Evolutionary conservation across 2,113 vertebrate species (phyloP).

Genomic region (Gadus chalcogrammus): DNA sequence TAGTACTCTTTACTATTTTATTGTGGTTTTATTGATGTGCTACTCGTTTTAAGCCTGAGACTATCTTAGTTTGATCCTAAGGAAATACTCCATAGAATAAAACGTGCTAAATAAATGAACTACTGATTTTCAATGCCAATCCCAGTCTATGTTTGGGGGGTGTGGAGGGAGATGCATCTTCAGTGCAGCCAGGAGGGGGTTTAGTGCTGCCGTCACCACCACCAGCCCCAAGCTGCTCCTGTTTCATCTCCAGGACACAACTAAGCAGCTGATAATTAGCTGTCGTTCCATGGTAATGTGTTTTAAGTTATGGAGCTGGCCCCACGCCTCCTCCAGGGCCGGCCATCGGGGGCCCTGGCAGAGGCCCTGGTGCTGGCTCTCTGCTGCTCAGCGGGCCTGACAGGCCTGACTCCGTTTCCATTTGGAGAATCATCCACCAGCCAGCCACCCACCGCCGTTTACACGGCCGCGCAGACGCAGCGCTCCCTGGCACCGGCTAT

Average conservation of each 20-base stretch:
- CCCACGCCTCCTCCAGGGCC: conserved; percentile 36
- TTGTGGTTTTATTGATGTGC: too few relatives aligned
- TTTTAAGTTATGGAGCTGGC: conserved; percentile 64
- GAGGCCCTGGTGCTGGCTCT: conserved; percentile 44
- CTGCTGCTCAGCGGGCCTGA: conserved; percentile 51
- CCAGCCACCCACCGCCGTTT: conserved; percentile 29
- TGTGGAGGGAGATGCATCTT: too few relatives aligned
- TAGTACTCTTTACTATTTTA: too few relatives aligned
- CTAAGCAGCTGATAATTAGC: conserved; percentile 61
- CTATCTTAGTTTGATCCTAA: too few relatives aligned
- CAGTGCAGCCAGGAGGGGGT: not conserved
- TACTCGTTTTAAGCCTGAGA: too few relatives aligned
- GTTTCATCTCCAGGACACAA: conserved; percentile 52
- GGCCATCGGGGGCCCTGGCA: conserved; percentile 47
- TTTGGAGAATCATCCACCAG: conserved; percentile 44
- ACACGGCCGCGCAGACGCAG: conserved; percentile 36
- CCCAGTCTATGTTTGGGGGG: too few relatives aligned
- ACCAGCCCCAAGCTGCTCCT: conserved; percentile 44
- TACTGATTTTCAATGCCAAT: too few relatives aligned
- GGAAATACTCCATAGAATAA: too few relatives aligned
- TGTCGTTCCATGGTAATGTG: conserved; percentile 61
- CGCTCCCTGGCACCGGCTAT: conserved; percentile 31
- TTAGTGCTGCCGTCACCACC: conserved; percentile 8
- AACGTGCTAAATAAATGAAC: too few relatives aligned
- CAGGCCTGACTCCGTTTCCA: conserved; percentile 52